A percentile compares a stretch with the other conserved stretches of the same genome.
phyloP scores from a whole-genome alignment of 92 coral and sea anemone genomes.

The Epizoanthus ramosus region DNA sequence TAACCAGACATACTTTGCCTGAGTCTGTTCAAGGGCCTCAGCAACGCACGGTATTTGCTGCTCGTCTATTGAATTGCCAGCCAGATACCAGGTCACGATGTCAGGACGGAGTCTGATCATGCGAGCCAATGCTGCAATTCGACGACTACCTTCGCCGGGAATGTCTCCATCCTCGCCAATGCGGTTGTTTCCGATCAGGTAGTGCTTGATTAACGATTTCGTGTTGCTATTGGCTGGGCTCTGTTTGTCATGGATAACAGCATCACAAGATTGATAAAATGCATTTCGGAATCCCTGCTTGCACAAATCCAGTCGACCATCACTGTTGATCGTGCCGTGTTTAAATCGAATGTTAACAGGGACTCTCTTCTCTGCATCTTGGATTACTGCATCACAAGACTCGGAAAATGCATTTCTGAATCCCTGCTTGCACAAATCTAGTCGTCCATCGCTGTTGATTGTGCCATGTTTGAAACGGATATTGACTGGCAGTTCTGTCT shows the following conservation, averaged over 20 bases:
- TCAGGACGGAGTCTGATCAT: slow-evolving; percentile 68
- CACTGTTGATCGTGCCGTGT: slow-evolving; percentile 65
- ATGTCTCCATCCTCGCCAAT: slow-evolving; percentile 63
- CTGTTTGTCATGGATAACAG: slow-evolving; percentile 56
- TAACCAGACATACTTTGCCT: slow-evolving; percentile 61
- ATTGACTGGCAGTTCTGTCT: slow-evolving; percentile 47
- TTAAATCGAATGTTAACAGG: slow-evolving; percentile 65
- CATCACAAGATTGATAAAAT: slow-evolving; percentile 51
- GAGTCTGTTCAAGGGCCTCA: slow-evolving; percentile 60
- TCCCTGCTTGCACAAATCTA: slow-evolving; percentile 67
- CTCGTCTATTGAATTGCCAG: slow-evolving; percentile 57
- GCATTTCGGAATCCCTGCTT: slow-evolving; percentile 70
- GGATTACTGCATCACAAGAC: slow-evolving; percentile 68
- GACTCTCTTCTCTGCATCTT: slow-evolving; percentile 48
- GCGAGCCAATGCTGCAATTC: slow-evolving; percentile 62
- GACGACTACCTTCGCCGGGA: slow-evolving; percentile 59
- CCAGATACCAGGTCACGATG: slow-evolving; percentile 63
- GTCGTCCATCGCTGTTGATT: slow-evolving; percentile 62
- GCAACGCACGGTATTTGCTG: slow-evolving; percentile 50
- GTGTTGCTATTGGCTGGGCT: slow-evolving; percentile 18
- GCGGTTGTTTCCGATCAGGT: slow-evolving; percentile 68
- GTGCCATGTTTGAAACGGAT: slow-evolving; percentile 66
- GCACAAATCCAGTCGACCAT: slow-evolving; percentile 67
- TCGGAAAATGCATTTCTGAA: slow-evolving; percentile 63
- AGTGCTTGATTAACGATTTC: slow-evolving; percentile 56